These are phyloP conservation scores for Gastracanthus pulcherrimus DNA, from an alignment of 2,888 invertebrate species.

Conservation along the genomic window DNA sequence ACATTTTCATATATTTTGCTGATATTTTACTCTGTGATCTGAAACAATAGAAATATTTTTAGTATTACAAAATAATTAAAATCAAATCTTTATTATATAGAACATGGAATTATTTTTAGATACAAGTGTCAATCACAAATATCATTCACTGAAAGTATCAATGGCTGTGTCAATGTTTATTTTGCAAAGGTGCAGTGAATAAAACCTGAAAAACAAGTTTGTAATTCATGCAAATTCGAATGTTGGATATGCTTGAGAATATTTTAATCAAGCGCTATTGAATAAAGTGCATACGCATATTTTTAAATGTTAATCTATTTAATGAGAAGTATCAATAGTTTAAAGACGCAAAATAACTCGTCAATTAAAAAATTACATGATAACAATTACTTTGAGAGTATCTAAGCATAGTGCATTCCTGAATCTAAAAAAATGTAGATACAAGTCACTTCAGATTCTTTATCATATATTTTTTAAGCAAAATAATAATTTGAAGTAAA, in stretches of 20 bases:
- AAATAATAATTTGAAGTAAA: too few relatives aligned
- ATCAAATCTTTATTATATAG: neutral
- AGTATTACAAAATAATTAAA: neutral
- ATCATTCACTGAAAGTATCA: neutral
- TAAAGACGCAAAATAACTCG: neutral
- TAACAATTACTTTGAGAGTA: neutral
- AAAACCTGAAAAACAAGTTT: conserved; percentile 55
- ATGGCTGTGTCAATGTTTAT: conserved; percentile 5
- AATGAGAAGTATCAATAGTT: neutral
- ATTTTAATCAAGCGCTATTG: conserved; percentile 24
- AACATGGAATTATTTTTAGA: conserved; percentile 17
- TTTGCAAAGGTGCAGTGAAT: conserved; percentile 24
- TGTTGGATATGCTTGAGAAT: neutral
- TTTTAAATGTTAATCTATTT: neutral
- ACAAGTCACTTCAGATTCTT: neutral
- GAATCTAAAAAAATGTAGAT: neutral
- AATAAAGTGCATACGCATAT: conserved; percentile 9
- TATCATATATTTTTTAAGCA: neutral
- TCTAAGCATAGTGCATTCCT: neutral
- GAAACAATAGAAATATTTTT: conserved; percentile 22
- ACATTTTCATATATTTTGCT: conserved; percentile 21
- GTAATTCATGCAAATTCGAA: conserved; percentile 38
- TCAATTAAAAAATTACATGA: neutral
- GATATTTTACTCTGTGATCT: conserved; percentile 4
- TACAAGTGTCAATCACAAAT: neutral